These are phyloP conservation scores for Hepsetus odoe DNA, from an alignment of 2,113 vertebrate species.

Conservation along the genomic window DNA sequence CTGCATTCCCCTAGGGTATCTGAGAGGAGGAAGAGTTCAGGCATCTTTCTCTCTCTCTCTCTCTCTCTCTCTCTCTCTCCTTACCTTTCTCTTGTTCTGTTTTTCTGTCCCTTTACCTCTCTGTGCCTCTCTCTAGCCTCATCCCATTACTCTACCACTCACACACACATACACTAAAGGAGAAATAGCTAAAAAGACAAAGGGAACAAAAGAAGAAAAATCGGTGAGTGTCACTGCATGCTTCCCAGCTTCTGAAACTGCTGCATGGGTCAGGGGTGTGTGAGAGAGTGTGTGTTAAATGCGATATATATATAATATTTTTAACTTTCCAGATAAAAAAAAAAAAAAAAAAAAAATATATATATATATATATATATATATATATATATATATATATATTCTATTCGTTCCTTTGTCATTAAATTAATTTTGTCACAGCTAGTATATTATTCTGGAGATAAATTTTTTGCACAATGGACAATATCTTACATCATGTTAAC, in stretches of 20 bases:
- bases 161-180: background rate
- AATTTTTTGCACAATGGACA: too few species aligned
- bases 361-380: background rate
- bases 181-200: background rate
- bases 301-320: too few species aligned
- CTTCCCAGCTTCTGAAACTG: background rate
- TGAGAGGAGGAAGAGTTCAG: constrained; percentile 35
- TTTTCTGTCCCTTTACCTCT: background rate
- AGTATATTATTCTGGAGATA: too few species aligned
- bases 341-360: background rate
- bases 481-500: too few species aligned
- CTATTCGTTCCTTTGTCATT: too few species aligned
- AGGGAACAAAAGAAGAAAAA: constrained; percentile 17
- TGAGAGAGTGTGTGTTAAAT: too few species aligned
- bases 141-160: constrained; percentile 5
- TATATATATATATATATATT: background rate
- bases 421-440: too few species aligned
- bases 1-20: constrained; percentile 27
- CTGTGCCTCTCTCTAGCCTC: background rate
- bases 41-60: constrained; percentile 18
- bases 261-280: constrained; percentile 10
- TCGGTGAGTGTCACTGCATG: constrained; percentile 19
- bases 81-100: too few species aligned
- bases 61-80: background rate
- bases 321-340: background rate